Evolutionary conservation across 37 sponge, comb jelly and placozoan species (phyloP).

Genomic region (Lycopodina hypogea): DNA sequence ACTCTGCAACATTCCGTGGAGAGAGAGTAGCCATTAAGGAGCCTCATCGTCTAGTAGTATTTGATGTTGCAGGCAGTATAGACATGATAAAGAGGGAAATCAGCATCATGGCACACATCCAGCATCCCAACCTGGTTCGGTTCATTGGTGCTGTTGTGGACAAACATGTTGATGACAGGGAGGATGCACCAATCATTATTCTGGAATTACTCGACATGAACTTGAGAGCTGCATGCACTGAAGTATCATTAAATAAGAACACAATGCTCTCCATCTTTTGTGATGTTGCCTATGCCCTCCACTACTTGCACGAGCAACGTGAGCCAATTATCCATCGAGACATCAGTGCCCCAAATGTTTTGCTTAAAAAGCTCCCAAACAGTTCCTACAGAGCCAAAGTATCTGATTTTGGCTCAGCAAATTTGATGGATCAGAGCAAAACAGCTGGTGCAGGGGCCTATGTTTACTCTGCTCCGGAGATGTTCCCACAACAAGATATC

Average conservation of each 20-base stretch:
- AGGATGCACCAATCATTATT: slow-evolving; percentile 38
- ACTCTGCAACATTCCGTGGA: slow-evolving; percentile 42
- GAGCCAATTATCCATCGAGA: slow-evolving; percentile 77
- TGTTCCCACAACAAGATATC: slow-evolving; percentile 4
- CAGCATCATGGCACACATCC: slow-evolving; percentile 31
- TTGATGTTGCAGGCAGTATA: background rate
- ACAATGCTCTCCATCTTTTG: slow-evolving; percentile 10
- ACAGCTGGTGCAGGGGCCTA: slow-evolving; percentile 49
- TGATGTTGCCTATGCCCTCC: slow-evolving; percentile 61
- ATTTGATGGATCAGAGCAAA: slow-evolving; percentile 9
- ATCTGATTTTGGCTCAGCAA: slow-evolving; percentile 77
- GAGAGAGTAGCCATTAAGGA: slow-evolving; percentile 68
- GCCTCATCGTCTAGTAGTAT: slow-evolving; percentile 38
- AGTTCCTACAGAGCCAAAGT: slow-evolving; percentile 60
- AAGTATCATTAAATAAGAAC: background rate
- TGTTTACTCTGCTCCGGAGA: slow-evolving; percentile 71
- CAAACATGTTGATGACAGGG: background rate
- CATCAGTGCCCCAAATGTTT: slow-evolving; percentile 74
- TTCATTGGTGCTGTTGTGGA: slow-evolving; percentile 60
- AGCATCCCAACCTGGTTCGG: slow-evolving; percentile 64
- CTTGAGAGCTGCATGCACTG: slow-evolving; percentile 39
- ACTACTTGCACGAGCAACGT: slow-evolving; percentile 59
- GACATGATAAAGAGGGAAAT: slow-evolving; percentile 50
- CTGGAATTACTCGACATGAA: slow-evolving; percentile 68
- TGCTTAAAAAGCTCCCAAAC: slow-evolving; percentile 21